phyloP scores from a whole-genome alignment of 2,888 invertebrate genomes.

The Urechis unicinctus region DNA sequence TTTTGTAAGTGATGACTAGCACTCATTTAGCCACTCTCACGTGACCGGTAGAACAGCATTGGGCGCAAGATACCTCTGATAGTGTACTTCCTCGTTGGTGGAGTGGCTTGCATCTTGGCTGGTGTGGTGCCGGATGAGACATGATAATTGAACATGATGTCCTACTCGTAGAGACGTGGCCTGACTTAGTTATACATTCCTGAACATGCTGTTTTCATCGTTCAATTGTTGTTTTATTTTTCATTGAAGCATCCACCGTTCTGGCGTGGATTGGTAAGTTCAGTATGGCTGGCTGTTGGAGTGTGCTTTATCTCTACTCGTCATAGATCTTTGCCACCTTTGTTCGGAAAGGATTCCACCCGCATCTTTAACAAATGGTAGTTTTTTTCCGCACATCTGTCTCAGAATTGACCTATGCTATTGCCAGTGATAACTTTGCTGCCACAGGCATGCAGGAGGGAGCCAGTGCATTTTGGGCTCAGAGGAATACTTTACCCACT shows the following conservation, averaged over 20 bases:
- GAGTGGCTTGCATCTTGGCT: constrained; percentile 48
- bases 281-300: constrained; percentile 52
- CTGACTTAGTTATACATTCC: no score
- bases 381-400: no score
- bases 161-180: no score
- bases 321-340: constrained; percentile 45
- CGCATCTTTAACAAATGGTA: no score
- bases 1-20: no score
- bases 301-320: constrained; percentile 47
- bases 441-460: constrained; percentile 45
- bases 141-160: no score
- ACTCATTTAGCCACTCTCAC: no score
- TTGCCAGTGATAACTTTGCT: not conserved
- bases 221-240: no score
- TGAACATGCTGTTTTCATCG: no score
- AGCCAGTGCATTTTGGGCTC: constrained; percentile 52
- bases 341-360: constrained; percentile 25
- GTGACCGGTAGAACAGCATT: no score
- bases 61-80: constrained; percentile 52
- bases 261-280: constrained; percentile 50
- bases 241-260: no score
- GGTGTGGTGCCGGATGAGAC: constrained; percentile 31
- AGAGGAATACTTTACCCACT: constrained; percentile 52
- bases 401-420: no score
- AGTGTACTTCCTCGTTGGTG: constrained; percentile 49